Base-by-base conservation (phyloP, 1,140 invertebrate genomes). In the Cydia fagiglandana region DNA sequence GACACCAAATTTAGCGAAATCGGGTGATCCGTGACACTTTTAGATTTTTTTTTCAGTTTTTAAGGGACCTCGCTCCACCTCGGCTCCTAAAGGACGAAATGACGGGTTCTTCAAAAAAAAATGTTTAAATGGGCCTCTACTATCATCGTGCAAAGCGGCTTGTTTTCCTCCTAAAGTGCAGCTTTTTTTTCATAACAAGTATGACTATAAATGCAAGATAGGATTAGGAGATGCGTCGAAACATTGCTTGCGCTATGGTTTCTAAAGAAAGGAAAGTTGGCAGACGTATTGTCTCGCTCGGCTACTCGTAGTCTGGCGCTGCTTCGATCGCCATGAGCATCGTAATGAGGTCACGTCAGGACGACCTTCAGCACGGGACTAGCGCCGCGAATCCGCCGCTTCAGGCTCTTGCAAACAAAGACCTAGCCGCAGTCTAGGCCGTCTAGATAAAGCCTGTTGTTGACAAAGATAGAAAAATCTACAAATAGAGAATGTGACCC, bases 331-430 rank as follows among this genome's bases (percentile, higher is more conserved):
- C 73, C 76, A 79, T 77, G 78, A 78, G 76, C 76, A 80, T 74
- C 77, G 78, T 77, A 81, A 83, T 76, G 73, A 73, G 81, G 80
- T 81, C 80, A 83, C 81, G 77, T 80, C 75, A 56, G 64, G 73
- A 53, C 76, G 80, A 81, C 81, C 81, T 81, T 83, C 77, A 73
- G 79, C 76, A n/a, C 28, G 20, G 45, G 45, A 28, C 64, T 15
- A 28, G 17, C 64, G 15, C 5, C 64, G 15, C 15, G 53, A 7
- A 6, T 17, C 53, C 15, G 7, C 5, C n/a, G 53, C 20, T 56
- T 24, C 56, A 61, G 56, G 56, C 9, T 17, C 7, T 24, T 9
- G 56, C 15, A 53, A 53, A 53, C 50, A 53, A 17, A n/a, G 50
- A 53, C 45, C 12, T 47, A 15, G 47, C 15, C n/a, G 15, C 15